Evolutionary conservation across 1,140 invertebrate species (phyloP).

Genomic region (Druon quercuslanigerum): DNA sequence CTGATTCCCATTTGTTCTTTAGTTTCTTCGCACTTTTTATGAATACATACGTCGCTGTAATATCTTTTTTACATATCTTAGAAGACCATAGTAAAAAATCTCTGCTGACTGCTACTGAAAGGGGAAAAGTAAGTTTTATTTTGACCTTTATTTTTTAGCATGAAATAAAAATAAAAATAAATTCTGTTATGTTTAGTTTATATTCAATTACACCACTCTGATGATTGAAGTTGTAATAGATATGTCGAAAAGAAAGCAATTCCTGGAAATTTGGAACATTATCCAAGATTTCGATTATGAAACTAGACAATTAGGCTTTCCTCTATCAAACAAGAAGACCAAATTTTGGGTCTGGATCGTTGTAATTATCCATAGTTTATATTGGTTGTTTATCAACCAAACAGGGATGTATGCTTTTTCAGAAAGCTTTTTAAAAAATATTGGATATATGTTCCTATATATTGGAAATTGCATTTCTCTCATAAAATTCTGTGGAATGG

Average conservation of each 20-base stretch:
- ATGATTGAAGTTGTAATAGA: constrained; percentile 49
- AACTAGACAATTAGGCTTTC: constrained; percentile 53
- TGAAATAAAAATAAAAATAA: no score
- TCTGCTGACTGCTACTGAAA: constrained; percentile 54
- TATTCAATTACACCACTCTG: constrained; percentile 55
- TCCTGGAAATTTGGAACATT: constrained; percentile 61
- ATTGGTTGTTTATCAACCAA: constrained; percentile 59
- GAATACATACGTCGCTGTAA: constrained; percentile 38
- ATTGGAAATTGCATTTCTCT: constrained; percentile 53
- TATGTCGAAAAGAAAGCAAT: constrained; percentile 43
- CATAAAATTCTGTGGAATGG: constrained; percentile 61
- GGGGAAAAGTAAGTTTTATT: constrained; percentile 57
- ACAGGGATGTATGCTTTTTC: constrained; percentile 61
- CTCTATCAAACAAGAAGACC: constrained; percentile 50
- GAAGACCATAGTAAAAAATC: neutral
- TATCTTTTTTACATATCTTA: constrained; percentile 42
- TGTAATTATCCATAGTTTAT: constrained; percentile 33
- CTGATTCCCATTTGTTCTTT: constrained; percentile 47
- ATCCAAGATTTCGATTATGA: constrained; percentile 64
- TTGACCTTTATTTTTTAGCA: no score
- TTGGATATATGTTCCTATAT: constrained; percentile 62
- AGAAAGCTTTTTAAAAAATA: constrained; percentile 57
- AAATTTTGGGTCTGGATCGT: constrained; percentile 53
- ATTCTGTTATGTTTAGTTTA: constrained; percentile 50
- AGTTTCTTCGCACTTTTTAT: constrained; percentile 42